These are phyloP conservation scores for Sinelater perroti DNA, from an alignment of 2,888 invertebrate genomes.

Conservation along the genomic window DNA sequence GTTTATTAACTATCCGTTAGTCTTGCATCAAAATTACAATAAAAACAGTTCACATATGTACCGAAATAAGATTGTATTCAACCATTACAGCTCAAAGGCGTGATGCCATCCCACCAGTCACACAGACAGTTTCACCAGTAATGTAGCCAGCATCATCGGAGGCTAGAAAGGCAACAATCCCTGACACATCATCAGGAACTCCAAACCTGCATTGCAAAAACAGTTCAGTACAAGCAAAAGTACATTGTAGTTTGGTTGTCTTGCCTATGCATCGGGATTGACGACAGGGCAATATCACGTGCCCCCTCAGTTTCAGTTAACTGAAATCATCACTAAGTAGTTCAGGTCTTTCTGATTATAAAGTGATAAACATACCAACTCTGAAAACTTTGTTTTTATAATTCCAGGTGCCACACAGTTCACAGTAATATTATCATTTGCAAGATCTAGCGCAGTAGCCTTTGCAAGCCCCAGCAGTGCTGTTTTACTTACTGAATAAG, in stretches of 20 bases:
- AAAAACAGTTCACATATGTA: too few relatives aligned
- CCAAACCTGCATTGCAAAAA: constrained; percentile 65
- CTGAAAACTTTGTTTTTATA: constrained; percentile 89
- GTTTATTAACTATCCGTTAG: too few relatives aligned
- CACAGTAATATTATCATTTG: constrained; percentile 85
- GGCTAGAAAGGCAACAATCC: constrained; percentile 72
- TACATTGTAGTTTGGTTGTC: too few relatives aligned
- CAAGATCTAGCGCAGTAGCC: constrained; percentile 80
- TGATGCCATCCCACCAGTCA: constrained; percentile 71
- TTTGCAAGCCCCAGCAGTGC: constrained; percentile 89
- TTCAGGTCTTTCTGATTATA: constrained; percentile 59
- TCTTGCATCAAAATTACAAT: too few relatives aligned
- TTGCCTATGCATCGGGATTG: constrained; percentile 63
- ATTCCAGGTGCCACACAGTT: constrained; percentile 94
- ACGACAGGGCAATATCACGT: constrained; percentile 52
- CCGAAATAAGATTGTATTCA: too few relatives aligned
- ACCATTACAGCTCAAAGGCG: constrained; percentile 69
- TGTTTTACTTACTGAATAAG: constrained; percentile 94
- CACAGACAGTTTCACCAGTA: constrained; percentile 75
- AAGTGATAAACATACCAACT: constrained; percentile 85
- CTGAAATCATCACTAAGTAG: constrained; percentile 24
- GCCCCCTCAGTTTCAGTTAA: constrained; percentile 36
- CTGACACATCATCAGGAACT: constrained; percentile 68
- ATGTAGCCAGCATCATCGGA: constrained; percentile 77
- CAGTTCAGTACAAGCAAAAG: too few relatives aligned